These are phyloP conservation scores for Epirrhoe tristata DNA, from an alignment of 2,888 invertebrate genomes.

Conservation along the genomic window DNA sequence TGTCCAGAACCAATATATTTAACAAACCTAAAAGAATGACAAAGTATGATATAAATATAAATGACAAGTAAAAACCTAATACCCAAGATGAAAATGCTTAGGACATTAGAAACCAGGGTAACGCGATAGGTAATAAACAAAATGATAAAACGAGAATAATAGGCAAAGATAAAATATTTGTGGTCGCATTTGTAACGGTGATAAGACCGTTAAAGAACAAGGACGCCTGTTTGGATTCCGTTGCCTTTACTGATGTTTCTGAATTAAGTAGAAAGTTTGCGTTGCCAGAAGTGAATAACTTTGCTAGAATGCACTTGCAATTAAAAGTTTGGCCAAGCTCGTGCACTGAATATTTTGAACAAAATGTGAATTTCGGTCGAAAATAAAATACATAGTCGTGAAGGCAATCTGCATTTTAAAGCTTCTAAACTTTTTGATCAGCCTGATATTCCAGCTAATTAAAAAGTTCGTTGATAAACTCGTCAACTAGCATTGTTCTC, in stretches of 20 bases:
- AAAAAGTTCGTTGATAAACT: background rate
- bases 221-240: slow-evolving; percentile 26
- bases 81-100: slow-evolving; percentile 26
- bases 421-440: background rate
- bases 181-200: slow-evolving; percentile 43
- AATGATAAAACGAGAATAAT: slow-evolving; percentile 44
- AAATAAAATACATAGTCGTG: background rate
- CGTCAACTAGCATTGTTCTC: background rate
- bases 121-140: slow-evolving; percentile 43
- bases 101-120: slow-evolving; percentile 40
- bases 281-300: slow-evolving; percentile 1
- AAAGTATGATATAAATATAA: background rate
- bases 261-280: slow-evolving; percentile 3
- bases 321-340: slow-evolving; percentile 3
- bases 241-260: slow-evolving; percentile 10
- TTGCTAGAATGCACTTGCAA: slow-evolving; percentile 1
- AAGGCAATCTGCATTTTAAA: background rate
- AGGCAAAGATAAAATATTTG: slow-evolving; percentile 42
- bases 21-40: background rate
- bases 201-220: slow-evolving; percentile 39
- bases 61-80: no score
- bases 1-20: background rate
- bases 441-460: background rate
- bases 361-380: background rate
- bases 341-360: slow-evolving; percentile 1